These are phyloP conservation scores for Strigops habroptila DNA, from an alignment of 2,113 vertebrate genomes.

Conservation along the genomic window DNA sequence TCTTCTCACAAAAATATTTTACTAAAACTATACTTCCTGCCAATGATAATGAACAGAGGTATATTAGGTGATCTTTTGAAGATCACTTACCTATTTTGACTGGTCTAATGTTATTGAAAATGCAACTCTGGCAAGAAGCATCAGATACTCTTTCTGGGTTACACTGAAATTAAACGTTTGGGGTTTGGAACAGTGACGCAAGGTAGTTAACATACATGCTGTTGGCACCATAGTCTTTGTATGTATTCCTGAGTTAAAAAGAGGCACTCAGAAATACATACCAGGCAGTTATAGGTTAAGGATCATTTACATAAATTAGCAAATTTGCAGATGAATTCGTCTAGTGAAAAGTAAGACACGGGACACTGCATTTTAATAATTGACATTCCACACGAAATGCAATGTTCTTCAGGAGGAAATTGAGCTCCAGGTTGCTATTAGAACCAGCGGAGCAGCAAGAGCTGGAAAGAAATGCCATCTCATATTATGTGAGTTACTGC, in stretches of 20 bases:
- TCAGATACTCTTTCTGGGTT: not conserved
- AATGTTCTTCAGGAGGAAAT: conserved; percentile 84
- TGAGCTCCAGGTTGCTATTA: conserved; percentile 88
- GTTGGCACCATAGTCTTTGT: conserved; percentile 7
- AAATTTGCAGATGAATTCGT: conserved; percentile 84
- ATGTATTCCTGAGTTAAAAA: conserved; percentile 29
- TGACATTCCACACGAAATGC: conserved; percentile 85
- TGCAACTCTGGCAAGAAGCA: not conserved
- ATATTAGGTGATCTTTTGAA: not conserved
- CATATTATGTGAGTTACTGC: conserved; percentile 76
- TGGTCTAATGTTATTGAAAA: conserved; percentile 5
- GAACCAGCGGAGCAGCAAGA: conserved; percentile 82
- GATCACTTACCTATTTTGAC: conserved; percentile 18
- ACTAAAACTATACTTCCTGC: not conserved
- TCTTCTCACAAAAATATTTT: not conserved
- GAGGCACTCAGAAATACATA: conserved; percentile 55
- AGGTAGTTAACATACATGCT: not conserved
- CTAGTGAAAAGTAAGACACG: conserved; percentile 82
- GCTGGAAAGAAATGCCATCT: conserved; percentile 83
- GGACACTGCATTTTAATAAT: conserved; percentile 86
- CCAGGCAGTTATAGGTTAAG: conserved; percentile 77
- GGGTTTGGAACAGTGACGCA: not conserved
- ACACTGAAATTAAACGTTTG: conserved; percentile 32
- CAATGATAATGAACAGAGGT: not conserved
- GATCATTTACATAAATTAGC: conserved; percentile 83